Evolutionary conservation across 2,113 vertebrate genomes (phyloP), one percentile per base, ranked within the genome.

Genomic region (Pelvicachromis taeniatus): DNA sequence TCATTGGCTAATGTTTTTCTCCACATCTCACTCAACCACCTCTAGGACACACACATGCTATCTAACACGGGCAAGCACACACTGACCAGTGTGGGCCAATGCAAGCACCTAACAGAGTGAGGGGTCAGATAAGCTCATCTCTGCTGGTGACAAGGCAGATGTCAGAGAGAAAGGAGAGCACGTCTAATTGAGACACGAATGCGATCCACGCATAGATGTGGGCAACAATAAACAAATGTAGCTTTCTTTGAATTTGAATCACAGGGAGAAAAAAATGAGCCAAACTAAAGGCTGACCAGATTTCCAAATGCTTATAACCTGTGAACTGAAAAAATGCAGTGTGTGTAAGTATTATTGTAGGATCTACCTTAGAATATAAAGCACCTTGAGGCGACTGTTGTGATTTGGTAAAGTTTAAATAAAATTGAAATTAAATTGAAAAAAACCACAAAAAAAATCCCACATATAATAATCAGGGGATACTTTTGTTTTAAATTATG

Each of bases 1-100:
- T 91, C 89, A 86, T 87, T 88, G 91, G 91, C 90, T 94, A 85
- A 95, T 85, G 80, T 91, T 80, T 83, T 78, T 80, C 81, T 85
- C 33, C 58, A 52, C 55, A 77, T 31, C 78, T 81, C 87, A 85
- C 56, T 86, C 63, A 89, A 85, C 73, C 81, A 82, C 56, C 87
- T 87, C 59, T 82, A 83, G 85, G 86, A 89, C 87, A 90, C 84
- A 87, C 85, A 90, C 77, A 87, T 19, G 77, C 73, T 80, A 77
- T 65, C 79, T 81, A 58, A 83, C 70, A 63, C 75, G 80, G 31
- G 33, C 86, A 63, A 10, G 19, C 83, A 83, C 33, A 80, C 89
- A 53, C 17, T 89, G 84, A 85, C 52, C 88, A 90, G 88, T 85
- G 90, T 80, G 58, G 29, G 61, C 85, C 11, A 58, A 92, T 53